Percentiles rank a stretch among this genome's conserved stretches.
These are phyloP conservation scores for Lithodes maja DNA, from an alignment of 2,888 invertebrate species.

Conservation along the genomic window DNA sequence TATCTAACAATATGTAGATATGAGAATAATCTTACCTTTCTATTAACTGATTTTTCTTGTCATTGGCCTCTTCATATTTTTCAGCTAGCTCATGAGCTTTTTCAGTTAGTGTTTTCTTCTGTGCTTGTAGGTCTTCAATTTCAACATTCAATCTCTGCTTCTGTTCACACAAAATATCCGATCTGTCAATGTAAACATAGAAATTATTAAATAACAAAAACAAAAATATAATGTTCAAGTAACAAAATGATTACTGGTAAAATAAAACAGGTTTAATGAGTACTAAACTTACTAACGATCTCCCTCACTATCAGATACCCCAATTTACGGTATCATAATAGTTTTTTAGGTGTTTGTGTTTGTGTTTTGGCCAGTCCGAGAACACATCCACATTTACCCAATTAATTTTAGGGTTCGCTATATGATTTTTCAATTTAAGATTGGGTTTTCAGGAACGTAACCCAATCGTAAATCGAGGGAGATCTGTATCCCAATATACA, in stretches of 20 bases:
- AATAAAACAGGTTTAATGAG: neutral
- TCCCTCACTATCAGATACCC: too few species aligned
- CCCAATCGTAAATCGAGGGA: too few species aligned
- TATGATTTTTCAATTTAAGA: too few species aligned
- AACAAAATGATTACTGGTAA: neutral
- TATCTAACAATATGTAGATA: too few species aligned
- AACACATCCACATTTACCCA: too few species aligned
- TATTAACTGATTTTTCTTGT: constrained; percentile 48
- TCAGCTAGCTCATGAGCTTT: constrained; percentile 66
- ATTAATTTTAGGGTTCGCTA: too few species aligned
- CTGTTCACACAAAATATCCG: constrained; percentile 52
- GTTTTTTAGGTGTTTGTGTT: too few species aligned
- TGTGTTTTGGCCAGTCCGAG: too few species aligned
- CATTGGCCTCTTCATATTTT: constrained; percentile 65
- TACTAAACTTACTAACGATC: too few species aligned
- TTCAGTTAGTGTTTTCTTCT: constrained; percentile 49
- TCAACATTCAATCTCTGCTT: constrained; percentile 53
- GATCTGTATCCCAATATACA: too few species aligned
- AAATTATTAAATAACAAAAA: neutral
- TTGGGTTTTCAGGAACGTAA: too few species aligned
- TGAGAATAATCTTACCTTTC: constrained; percentile 32
- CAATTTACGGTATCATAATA: too few species aligned
- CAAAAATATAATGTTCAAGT: neutral
- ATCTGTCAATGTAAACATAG: constrained; percentile 35
- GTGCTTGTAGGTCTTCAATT: constrained; percentile 32